Percentiles rank a stretch among this genome's conserved stretches.
Evolutionary conservation across 1,140 invertebrate species (phyloP).

Genomic region (Scaptodrosophila lebanonensis): DNA sequence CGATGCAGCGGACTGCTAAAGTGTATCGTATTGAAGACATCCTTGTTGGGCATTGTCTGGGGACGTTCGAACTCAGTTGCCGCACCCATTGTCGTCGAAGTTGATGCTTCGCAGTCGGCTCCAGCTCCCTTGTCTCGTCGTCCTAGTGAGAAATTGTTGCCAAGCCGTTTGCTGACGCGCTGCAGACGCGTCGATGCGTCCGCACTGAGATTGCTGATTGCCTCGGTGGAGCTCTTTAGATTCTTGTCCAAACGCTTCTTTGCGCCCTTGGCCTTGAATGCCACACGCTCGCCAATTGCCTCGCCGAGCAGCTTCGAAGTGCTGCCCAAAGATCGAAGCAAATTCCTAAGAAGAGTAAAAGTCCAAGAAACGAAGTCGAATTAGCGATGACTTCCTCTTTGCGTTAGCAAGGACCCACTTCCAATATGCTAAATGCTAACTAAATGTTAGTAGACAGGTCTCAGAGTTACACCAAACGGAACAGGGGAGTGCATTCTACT

Average conservation of each 20-base stretch:
- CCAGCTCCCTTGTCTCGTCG: constrained; percentile 21
- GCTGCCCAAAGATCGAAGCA: constrained; percentile 64
- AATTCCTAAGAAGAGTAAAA: constrained; percentile 36
- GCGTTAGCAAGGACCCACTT: constrained; percentile 10
- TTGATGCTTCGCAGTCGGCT: not conserved
- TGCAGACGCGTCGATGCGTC: constrained; percentile 58
- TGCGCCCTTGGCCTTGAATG: constrained; percentile 59
- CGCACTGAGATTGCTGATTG: constrained; percentile 52
- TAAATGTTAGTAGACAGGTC: no score
- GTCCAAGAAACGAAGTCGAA: not conserved
- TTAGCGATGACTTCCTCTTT: not conserved
- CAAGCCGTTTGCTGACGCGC: constrained; percentile 53
- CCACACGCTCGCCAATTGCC: constrained; percentile 69
- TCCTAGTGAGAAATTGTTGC: constrained; percentile 58
- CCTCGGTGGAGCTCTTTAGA: constrained; percentile 61
- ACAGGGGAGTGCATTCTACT: no score
- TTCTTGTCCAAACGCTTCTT: constrained; percentile 70
- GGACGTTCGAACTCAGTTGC: constrained; percentile 46
- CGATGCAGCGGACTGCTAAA: constrained; percentile 70
- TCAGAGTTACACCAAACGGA: no score
- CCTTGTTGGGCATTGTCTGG: constrained; percentile 65
- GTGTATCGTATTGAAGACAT: constrained; percentile 66
- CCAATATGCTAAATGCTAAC: not conserved
- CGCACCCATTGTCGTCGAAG: no score
- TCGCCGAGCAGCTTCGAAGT: constrained; percentile 72